phyloP scores from a whole-genome alignment of 1,140 invertebrate species.

The Linepithema humile region DNA sequence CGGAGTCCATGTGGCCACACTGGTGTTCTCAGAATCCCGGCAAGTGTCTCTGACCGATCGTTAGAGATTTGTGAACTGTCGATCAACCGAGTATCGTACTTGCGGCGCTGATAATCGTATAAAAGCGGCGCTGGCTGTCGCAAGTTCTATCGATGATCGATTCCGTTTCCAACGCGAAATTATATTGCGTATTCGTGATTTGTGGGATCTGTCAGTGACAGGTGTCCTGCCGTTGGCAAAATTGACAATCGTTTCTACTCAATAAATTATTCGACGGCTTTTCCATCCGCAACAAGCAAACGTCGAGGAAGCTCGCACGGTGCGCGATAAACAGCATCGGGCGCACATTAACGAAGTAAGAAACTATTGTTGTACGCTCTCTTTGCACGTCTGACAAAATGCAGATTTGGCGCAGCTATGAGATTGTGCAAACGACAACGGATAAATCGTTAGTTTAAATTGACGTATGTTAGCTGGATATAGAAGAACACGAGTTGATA shows the following conservation, averaged over 20 bases:
- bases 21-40: conserved; percentile 91
- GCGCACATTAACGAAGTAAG: not conserved
- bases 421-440: not conserved
- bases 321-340: not conserved
- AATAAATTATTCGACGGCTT: not conserved
- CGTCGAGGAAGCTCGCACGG: not conserved
- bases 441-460: not conserved
- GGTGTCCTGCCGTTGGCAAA: not conserved
- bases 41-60: conserved; percentile 87
- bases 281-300: not conserved
- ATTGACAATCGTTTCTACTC: conserved; percentile 36
- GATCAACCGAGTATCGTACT: conserved; percentile 33
- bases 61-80: conserved; percentile 30
- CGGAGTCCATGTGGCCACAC: conserved; percentile 90
- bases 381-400: not conserved
- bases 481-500: not conserved
- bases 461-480: not conserved
- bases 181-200: conserved; percentile 3
- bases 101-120: conserved; percentile 8
- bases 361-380: conserved; percentile 7
- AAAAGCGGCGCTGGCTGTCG: not conserved
- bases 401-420: not conserved
- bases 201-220: not conserved
- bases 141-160: not conserved
- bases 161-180: not conserved